Conservation (phyloP, 1,140 invertebrate genomes). For the Antheraea mylitta region DNA sequence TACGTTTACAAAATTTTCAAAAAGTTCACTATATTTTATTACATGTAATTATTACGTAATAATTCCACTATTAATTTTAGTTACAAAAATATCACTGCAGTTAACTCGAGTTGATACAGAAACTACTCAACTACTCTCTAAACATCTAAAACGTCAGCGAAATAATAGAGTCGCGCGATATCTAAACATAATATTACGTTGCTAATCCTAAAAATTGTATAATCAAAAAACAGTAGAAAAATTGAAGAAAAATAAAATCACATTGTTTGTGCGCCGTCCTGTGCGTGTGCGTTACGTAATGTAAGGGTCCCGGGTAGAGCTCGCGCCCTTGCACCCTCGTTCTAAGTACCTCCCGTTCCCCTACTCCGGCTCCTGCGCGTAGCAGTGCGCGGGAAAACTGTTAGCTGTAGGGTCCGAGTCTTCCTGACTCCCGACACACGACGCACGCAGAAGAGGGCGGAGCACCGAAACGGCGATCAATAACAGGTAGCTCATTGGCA, state of each 20-base stretch:
- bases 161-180: conserved; percentile 56
- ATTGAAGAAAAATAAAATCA: conserved; percentile 71
- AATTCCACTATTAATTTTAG: conserved; percentile 7
- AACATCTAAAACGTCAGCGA: conserved; percentile 52
- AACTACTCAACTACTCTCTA: conserved; percentile 48
- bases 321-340: conserved; percentile 35
- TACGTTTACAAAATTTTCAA: neutral
- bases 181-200: conserved; percentile 61
- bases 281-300: conserved; percentile 75
- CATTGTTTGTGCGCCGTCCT: conserved; percentile 77
- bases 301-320: conserved; percentile 55
- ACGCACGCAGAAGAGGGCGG: conserved; percentile 9
- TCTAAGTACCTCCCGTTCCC: conserved; percentile 18
- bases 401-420: conserved; percentile 10
- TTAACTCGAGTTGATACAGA: conserved; percentile 21
- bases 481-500: conserved; percentile 1
- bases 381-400: conserved; percentile 30
- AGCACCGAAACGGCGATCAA: neutral
- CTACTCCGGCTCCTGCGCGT: conserved; percentile 24
- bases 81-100: conserved; percentile 40
- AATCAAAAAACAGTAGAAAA: conserved; percentile 72
- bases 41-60: conserved; percentile 10
- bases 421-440: neutral
- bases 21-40: conserved; percentile 9
- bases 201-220: conserved; percentile 72